These are phyloP conservation scores for Lasioglossum figueresi DNA, from an alignment of 2,888 invertebrate species.

Conservation along the genomic window DNA sequence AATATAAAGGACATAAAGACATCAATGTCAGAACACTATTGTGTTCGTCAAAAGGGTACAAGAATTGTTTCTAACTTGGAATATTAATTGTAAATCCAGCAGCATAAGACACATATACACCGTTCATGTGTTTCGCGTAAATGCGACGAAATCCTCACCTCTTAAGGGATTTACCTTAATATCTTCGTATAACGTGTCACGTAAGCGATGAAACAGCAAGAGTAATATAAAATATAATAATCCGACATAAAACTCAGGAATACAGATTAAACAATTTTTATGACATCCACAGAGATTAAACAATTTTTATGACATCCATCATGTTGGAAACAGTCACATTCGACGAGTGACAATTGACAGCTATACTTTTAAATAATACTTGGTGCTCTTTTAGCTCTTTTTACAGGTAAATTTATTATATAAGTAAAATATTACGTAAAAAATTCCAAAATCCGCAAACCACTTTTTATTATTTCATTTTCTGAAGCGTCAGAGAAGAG, in stretches of 20 bases:
- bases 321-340: not conserved
- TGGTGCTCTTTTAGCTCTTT: not conserved
- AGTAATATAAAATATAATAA: not conserved
- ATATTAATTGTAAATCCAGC: not conserved
- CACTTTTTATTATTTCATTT: not conserved
- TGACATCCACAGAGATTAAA: not conserved
- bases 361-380: not conserved
- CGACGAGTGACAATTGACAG: not conserved
- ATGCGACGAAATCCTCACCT: not conserved
- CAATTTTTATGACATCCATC: not conserved
- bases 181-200: not conserved
- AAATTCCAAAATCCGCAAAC: not conserved
- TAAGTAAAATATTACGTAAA: not conserved
- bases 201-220: not conserved
- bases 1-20: not conserved
- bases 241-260: not conserved
- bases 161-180: slow-evolving; percentile 1
- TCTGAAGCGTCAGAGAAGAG: not conserved
- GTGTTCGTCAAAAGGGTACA: not conserved
- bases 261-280: not conserved
- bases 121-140: not conserved
- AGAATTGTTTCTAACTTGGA: not conserved
- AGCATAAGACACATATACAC: not conserved
- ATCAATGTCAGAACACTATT: not conserved
- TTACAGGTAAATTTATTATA: not conserved